These are phyloP conservation scores for Seira ritae DNA, from an alignment of 2,888 invertebrate species.

Conservation along the genomic window DNA sequence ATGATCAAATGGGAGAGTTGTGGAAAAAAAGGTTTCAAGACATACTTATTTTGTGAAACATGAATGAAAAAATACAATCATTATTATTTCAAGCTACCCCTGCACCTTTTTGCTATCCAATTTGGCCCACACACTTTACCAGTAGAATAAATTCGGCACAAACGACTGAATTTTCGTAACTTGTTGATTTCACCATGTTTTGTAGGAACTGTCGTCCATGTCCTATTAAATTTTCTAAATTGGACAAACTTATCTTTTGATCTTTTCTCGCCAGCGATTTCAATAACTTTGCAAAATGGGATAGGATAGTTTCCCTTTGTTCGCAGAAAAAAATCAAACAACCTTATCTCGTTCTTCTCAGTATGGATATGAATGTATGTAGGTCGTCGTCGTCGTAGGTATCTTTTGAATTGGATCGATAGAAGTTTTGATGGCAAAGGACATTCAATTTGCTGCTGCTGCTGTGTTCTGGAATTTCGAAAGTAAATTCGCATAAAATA, in stretches of 20 bases:
- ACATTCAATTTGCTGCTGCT: too few relatives aligned
- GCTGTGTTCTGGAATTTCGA: too few relatives aligned
- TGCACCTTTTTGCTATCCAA: neutral
- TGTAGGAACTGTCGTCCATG: neutral
- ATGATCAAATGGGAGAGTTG: neutral
- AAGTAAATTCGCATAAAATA: too few relatives aligned
- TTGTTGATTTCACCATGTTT: conserved; percentile 6
- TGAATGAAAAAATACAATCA: neutral
- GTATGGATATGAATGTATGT: neutral
- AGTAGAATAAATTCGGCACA: neutral
- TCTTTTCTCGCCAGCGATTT: neutral
- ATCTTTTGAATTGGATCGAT: too few relatives aligned
- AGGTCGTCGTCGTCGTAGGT: too few relatives aligned
- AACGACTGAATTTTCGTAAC: neutral
- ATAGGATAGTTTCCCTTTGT: neutral
- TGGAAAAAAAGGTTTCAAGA: neutral
- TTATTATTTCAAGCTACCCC: neutral
- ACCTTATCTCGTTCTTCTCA: neutral
- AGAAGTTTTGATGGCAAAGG: too few relatives aligned
- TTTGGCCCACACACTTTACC: neutral
- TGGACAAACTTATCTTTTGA: neutral
- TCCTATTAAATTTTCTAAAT: conserved; percentile 3
- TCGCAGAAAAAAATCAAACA: neutral
- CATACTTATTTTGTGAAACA: neutral
- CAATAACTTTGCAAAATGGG: neutral